Conservation (phyloP, 2,888 invertebrate genomes). For the Carpatolechia fugitivella region DNA sequence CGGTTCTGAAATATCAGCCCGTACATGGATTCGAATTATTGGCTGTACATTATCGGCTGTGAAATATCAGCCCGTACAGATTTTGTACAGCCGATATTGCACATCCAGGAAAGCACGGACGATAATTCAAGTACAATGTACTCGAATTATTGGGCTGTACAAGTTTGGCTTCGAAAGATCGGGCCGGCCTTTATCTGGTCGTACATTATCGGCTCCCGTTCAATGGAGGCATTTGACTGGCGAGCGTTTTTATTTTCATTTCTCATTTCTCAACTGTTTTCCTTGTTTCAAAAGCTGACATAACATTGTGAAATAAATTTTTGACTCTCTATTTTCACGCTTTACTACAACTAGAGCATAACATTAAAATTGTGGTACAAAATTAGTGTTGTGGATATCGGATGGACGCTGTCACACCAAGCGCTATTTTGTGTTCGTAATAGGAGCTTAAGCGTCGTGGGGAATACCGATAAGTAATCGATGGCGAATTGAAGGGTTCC, state of each 20-base stretch:
- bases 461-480: conserved; percentile 71
- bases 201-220: no score
- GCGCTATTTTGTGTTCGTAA: conserved; percentile 62
- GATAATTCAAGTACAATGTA: no score
- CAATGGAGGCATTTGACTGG: conserved; percentile 34
- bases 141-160: no score
- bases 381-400: conserved; percentile 35
- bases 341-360: not conserved
- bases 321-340: not conserved
- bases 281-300: conserved; percentile 10
- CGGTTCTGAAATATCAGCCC: no score
- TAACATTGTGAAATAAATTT: conserved; percentile 10
- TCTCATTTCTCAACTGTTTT: conserved; percentile 37
- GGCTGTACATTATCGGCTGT: no score
- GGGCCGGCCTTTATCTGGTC: no score
- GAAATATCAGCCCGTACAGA: no score
- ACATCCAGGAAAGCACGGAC: no score
- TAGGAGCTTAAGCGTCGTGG: conserved; percentile 59
- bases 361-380: not conserved
- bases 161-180: no score
- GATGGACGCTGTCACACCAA: conserved; percentile 58
- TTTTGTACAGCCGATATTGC: no score
- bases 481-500: conserved; percentile 53
- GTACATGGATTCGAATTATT: no score
- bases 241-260: conserved; percentile 46